phyloP scores from a whole-genome alignment of 2,113 vertebrate genomes.

The Cathartes aura region DNA sequence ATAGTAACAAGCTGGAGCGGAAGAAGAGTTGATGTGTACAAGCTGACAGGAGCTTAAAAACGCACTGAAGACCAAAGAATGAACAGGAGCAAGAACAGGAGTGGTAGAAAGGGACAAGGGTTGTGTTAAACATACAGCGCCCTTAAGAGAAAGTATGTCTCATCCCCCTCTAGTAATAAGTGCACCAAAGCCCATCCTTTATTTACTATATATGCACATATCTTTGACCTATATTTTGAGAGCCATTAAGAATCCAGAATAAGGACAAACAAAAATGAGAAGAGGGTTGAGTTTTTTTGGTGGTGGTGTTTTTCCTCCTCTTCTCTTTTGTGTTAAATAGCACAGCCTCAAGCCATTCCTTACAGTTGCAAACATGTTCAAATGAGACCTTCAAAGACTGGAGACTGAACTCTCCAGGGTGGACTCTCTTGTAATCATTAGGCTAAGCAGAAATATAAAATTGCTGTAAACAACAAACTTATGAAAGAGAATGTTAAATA shows the following conservation, averaged over 20 bases:
- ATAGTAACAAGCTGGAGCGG: not conserved
- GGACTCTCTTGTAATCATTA: constrained; percentile 65
- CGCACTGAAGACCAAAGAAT: not conserved
- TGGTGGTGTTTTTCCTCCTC: not conserved
- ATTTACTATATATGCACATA: not conserved
- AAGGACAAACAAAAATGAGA: not conserved
- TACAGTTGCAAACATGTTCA: constrained; percentile 12
- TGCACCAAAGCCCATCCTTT: not conserved
- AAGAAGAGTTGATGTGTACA: not conserved
- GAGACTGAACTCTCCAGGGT: constrained; percentile 59
- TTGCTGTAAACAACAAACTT: constrained; percentile 59
- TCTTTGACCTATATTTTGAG: constrained; percentile 27
- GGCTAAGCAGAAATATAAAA: constrained; percentile 64
- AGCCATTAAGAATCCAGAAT: not conserved
- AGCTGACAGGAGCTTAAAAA: not conserved
- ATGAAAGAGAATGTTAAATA: constrained; percentile 47
- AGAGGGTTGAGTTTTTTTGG: not conserved
- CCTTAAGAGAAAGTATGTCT: not conserved
- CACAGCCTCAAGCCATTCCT: constrained; percentile 25
- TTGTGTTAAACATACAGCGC: not conserved
- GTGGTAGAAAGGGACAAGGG: not conserved
- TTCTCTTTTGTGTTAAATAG: not conserved
- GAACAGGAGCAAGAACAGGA: not conserved
- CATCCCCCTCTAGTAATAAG: not conserved
- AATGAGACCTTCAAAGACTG: constrained; percentile 46